Conservation (phyloP, 2,113 vertebrate species). For the Galeopterus variegatus region DNA sequence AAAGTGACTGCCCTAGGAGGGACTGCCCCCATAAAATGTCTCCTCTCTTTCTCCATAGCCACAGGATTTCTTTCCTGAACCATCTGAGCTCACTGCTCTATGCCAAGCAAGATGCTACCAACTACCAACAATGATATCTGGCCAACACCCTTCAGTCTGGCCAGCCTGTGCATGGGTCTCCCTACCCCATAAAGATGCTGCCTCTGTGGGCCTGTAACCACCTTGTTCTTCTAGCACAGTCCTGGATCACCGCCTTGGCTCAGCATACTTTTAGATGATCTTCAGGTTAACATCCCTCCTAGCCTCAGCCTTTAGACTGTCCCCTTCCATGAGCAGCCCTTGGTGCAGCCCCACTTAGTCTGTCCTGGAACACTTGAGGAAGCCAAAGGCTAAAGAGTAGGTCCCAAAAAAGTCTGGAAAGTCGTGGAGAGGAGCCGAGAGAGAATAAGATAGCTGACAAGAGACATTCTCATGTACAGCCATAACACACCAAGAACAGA, state of each 20-base stretch:
- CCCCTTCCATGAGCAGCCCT: neutral
- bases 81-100: neutral
- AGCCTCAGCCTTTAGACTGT: neutral
- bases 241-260: neutral
- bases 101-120: neutral
- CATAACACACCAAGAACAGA: neutral
- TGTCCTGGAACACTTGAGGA: neutral
- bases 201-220: neutral
- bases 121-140: neutral
- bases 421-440: neutral
- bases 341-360: neutral
- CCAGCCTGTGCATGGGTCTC: neutral
- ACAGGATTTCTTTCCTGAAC: neutral
- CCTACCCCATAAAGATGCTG: neutral
- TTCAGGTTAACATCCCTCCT: neutral
- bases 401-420: slow-evolving; percentile 9
- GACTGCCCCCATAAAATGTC: neutral
- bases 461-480: neutral
- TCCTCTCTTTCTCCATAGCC: neutral
- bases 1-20: neutral
- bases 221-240: neutral
- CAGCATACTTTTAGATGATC: neutral
- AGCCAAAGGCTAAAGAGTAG: neutral
- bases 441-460: neutral
- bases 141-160: neutral